phyloP scores from a whole-genome alignment of 2,888 invertebrate genomes.

The Listrodromus nycthemerus region DNA sequence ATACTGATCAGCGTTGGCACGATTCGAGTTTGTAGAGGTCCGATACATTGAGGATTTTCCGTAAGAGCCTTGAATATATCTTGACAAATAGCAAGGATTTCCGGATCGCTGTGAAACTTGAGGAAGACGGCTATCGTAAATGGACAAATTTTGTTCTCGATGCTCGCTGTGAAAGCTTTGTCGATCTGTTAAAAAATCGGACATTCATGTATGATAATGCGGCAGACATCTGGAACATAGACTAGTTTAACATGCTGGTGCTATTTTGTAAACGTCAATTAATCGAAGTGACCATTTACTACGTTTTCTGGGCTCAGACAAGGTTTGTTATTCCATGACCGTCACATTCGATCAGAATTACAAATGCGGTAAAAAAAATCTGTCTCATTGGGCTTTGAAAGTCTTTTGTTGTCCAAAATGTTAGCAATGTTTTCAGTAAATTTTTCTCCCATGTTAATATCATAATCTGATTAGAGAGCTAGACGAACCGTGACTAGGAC shows the following conservation, averaged over 20 bases:
- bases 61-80: constrained; percentile 88
- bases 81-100: constrained; percentile 87
- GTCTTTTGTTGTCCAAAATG: too few relatives aligned
- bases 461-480: neutral
- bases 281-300: too few relatives aligned
- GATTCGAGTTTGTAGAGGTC: constrained; percentile 87
- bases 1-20: constrained; percentile 89
- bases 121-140: constrained; percentile 89
- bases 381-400: too few relatives aligned
- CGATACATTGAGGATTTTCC: constrained; percentile 87
- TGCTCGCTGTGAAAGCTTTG: constrained; percentile 87
- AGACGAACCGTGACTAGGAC: constrained; percentile 76
- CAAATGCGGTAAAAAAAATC: too few relatives aligned
- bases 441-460: too few relatives aligned
- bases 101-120: constrained; percentile 88
- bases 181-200: constrained; percentile 85
- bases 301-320: too few relatives aligned
- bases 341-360: too few relatives aligned
- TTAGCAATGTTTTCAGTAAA: too few relatives aligned
- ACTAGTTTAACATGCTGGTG: neutral
- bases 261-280: too few relatives aligned
- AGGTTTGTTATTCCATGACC: too few relatives aligned
- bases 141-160: constrained; percentile 88
- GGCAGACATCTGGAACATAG: neutral
- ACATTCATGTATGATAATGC: neutral